phyloP scores from a whole-genome alignment of 2,888 invertebrate genomes.

The Dryomyza anilis region DNA sequence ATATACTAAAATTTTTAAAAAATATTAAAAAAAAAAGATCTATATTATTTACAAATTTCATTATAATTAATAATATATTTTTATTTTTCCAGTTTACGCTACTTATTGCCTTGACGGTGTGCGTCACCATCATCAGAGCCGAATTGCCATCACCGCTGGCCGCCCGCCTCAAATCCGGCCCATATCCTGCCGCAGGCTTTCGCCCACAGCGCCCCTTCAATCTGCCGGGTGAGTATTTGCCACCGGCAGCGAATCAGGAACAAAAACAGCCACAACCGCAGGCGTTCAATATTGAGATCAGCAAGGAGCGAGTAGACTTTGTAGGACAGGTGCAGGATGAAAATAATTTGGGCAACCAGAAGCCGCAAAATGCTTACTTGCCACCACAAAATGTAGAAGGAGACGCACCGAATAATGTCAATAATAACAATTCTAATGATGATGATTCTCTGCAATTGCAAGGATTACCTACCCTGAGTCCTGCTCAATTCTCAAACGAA shows the following conservation, averaged over 20 bases:
- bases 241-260: constrained; percentile 33
- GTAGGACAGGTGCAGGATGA: constrained; percentile 44
- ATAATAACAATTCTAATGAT: not conserved
- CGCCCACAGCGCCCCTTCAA: constrained; percentile 56
- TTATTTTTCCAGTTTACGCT: constrained; percentile 37
- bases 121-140: constrained; percentile 16
- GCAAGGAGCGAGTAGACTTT: constrained; percentile 50
- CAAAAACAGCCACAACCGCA: constrained; percentile 31
- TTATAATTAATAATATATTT: not conserved
- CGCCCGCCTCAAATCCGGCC: constrained; percentile 37
- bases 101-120: constrained; percentile 32
- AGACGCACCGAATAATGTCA: no score
- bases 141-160: constrained; percentile 10
- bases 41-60: not conserved
- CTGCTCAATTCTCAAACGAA: no score
- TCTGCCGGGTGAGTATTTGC: constrained; percentile 51
- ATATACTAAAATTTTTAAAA: not conserved
- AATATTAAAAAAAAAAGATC: not conserved
- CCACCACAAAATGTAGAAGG: constrained; percentile 40
- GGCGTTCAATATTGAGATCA: constrained; percentile 44
- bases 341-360: constrained; percentile 26
- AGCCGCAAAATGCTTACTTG: constrained; percentile 44
- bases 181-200: constrained; percentile 61
- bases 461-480: no score
- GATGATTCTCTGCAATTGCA: constrained; percentile 22